Evolutionary conservation across 2,888 invertebrate genomes (phyloP).

Genomic region (Drosophila pseudotakahashii): DNA sequence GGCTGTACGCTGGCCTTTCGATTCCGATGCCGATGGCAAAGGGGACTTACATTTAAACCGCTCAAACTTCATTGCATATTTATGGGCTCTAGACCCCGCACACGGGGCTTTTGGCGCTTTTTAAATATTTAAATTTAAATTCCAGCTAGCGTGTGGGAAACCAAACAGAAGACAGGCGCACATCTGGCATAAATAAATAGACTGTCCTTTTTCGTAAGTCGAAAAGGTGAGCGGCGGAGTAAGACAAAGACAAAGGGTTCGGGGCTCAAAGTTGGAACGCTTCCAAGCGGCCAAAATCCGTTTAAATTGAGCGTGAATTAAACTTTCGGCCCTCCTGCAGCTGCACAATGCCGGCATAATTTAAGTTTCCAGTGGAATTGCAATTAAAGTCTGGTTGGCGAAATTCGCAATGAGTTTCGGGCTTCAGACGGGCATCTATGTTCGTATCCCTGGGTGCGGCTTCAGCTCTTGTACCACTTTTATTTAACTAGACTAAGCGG

Average conservation of each 20-base stretch:
- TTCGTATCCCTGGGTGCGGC: constrained; percentile 8
- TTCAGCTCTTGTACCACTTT: constrained; percentile 59
- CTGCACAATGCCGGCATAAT: constrained; percentile 28
- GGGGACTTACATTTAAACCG: constrained; percentile 38
- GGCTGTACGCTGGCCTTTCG: constrained; percentile 13
- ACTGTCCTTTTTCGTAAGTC: constrained; percentile 15
- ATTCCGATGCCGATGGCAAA: constrained; percentile 1
- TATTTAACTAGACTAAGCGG: constrained; percentile 78
- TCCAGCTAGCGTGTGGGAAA: constrained; percentile 36
- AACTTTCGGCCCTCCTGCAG: constrained; percentile 12
- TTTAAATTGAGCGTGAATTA: constrained; percentile 38
- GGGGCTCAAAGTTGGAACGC: constrained; percentile 14
- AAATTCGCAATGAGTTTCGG: constrained; percentile 19
- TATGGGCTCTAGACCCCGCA: constrained; percentile 53
- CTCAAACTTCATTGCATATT: constrained; percentile 71
- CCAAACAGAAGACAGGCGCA: constrained; percentile 46
- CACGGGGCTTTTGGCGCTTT: constrained; percentile 54
- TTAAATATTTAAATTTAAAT: constrained; percentile 78
- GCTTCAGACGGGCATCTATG: constrained; percentile 4
- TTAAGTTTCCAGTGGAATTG: constrained; percentile 31
- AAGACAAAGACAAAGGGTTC: constrained; percentile 3
- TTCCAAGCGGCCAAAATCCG: constrained; percentile 18
- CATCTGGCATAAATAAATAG: constrained; percentile 75
- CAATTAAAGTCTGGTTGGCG: constrained; percentile 32
- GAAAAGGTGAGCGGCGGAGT: constrained; percentile 19